Evolutionary conservation across 1,140 invertebrate species (phyloP), one percentile per base, ranked within the genome.

Genomic region (Sweltsa coloradensis): DNA sequence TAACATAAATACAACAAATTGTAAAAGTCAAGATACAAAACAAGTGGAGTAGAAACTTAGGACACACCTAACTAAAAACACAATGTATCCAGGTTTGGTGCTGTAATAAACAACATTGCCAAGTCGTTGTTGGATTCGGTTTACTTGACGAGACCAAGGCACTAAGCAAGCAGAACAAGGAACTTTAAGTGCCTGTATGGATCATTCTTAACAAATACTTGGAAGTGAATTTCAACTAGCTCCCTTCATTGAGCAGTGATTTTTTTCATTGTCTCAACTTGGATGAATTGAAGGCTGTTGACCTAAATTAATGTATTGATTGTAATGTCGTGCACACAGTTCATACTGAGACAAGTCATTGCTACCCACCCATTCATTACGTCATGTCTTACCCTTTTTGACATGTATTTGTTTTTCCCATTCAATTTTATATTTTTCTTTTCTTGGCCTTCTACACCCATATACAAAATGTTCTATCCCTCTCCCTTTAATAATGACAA

Each of bases 171-270:
- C 22, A 14, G 14, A 18, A 37, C 14, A 37, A 37, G 14, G 16
- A 14, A n/a, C 22, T 37, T 37, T 37, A 37, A 37, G 34, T 37
- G 34, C 34, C 34, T 37, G 34, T 37, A 37, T 37, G 34, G 34
- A 37, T n/a, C n/a, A n/a, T n/a, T n/a, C n/a, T n/a, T n/a, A n/a
- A n/a, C n/a, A n/a, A n/a, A n/a, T n/a, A n/a, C n/a, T n/a, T n/a
- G n/a, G n/a, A n/a, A n/a, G n/a, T n/a, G n/a, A n/a, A n/a, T n/a
- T n/a, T n/a, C n/a, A n/a, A n/a, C n/a, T n/a, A n/a, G n/a, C n/a
- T n/a, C n/a, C n/a, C n/a, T n/a, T n/a, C n/a, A n/a, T n/a, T n/a
- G n/a, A n/a, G n/a, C n/a, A n/a, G n/a, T n/a, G n/a, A n/a, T n/a
- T n/a, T n/a, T n/a, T n/a, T n/a, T n/a, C n/a, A n/a, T n/a, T n/a